A percentile compares a stretch with the other conserved stretches of the same genome.
phyloP scores from a whole-genome alignment of 2,113 vertebrate genomes.

The Galeopterus variegatus region DNA sequence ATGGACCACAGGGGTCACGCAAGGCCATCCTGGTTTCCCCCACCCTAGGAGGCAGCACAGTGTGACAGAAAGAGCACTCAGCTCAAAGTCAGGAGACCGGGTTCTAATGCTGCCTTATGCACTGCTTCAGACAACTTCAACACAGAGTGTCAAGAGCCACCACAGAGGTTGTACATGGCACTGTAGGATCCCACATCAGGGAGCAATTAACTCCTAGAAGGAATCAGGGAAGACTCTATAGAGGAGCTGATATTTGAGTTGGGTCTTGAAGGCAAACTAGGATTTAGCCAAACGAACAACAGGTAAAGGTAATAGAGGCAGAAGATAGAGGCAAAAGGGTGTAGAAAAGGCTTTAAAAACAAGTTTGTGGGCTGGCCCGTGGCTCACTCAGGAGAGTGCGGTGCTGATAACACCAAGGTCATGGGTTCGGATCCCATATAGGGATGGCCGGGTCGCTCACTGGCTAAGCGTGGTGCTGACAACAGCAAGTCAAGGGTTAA shows the following conservation, averaged over 20 bases:
- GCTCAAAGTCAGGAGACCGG: background rate
- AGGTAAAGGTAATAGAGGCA: background rate
- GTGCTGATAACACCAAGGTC: too few species aligned
- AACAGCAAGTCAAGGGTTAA: too few species aligned
- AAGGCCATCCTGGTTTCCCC: background rate
- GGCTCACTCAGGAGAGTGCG: too few species aligned
- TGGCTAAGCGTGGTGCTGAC: too few species aligned
- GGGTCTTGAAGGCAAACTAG: background rate
- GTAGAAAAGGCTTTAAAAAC: background rate
- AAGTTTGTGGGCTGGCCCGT: too few species aligned
- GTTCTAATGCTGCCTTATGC: background rate
- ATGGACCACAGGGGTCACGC: background rate
- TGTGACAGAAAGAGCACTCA: background rate
- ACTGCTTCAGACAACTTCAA: background rate
- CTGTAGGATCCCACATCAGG: background rate
- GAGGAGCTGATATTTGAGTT: too few species aligned
- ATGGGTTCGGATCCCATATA: too few species aligned
- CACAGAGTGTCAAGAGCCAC: background rate
- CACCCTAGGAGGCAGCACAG: background rate
- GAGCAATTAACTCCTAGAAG: background rate
- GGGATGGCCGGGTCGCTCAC: too few species aligned
- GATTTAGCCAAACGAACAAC: background rate
- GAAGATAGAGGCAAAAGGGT: background rate
- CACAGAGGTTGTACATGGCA: accelerated
- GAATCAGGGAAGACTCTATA: background rate